These are phyloP conservation scores for Rhyzopertha dominica DNA, from an alignment of 1,140 invertebrate genomes.

Conservation along the genomic window DNA sequence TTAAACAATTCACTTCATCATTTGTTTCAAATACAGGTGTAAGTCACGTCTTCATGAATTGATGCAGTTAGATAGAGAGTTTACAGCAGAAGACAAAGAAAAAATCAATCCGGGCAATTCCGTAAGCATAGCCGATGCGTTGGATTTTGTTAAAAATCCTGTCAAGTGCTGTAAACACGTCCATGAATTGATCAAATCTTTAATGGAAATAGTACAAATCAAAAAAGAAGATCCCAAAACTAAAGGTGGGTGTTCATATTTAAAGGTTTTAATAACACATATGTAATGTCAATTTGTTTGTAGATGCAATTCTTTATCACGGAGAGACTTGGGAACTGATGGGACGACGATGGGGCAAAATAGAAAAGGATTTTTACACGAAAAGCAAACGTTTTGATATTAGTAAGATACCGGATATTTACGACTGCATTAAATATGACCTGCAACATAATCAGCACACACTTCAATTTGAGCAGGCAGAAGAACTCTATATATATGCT, in stretches of 20 bases:
- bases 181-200: slow-evolving; percentile 76
- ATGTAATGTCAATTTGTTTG: slow-evolving; percentile 32
- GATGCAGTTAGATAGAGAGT: slow-evolving; percentile 87
- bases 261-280: background rate
- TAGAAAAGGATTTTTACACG: slow-evolving; percentile 96
- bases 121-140: slow-evolving; percentile 78
- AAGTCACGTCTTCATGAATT: slow-evolving; percentile 90
- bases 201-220: slow-evolving; percentile 78
- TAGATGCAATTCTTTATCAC: slow-evolving; percentile 89
- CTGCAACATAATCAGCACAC: slow-evolving; percentile 96
- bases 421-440: slow-evolving; percentile 99
- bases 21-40: no score
- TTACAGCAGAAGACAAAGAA: slow-evolving; percentile 77
- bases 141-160: slow-evolving; percentile 96
- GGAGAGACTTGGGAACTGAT: slow-evolving; percentile 99
- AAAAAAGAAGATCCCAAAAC: slow-evolving; percentile 85
- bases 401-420: slow-evolving; percentile 99
- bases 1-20: no score
- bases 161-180: slow-evolving; percentile 89
- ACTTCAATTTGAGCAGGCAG: slow-evolving; percentile 87
- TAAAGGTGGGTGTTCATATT: slow-evolving; percentile 54
- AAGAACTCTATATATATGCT: slow-evolving; percentile 91
- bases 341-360: slow-evolving; percentile 96
- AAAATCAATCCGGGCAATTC: slow-evolving; percentile 88
- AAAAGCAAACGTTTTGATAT: slow-evolving; percentile 94